These are phyloP conservation scores for Gymnocephalus cernua DNA, from an alignment of 2,113 vertebrate genomes.

Conservation along the genomic window DNA sequence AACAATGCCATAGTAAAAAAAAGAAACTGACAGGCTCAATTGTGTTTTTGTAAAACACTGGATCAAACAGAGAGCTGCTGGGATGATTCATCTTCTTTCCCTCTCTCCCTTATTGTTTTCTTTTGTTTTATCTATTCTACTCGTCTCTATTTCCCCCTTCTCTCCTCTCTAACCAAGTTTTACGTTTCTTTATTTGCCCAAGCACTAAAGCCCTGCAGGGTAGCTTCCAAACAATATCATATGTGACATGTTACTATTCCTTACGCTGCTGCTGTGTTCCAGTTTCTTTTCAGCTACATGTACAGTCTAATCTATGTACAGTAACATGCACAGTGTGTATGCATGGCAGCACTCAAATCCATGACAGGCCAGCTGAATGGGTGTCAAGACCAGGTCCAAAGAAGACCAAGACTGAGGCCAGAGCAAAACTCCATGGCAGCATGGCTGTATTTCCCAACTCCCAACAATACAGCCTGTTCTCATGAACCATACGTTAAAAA, in stretches of 20 bases:
- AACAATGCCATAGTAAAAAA: neutral
- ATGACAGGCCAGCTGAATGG: neutral
- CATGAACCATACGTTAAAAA: no score
- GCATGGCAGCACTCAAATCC: neutral
- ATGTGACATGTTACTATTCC: conserved; percentile 24
- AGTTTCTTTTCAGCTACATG: neutral
- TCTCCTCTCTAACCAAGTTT: conserved; percentile 1
- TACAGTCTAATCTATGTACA: neutral
- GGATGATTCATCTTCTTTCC: neutral
- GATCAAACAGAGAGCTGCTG: conserved; percentile 31
- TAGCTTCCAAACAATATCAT: conserved; percentile 23
- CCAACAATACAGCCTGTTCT: no score
- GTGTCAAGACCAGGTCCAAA: neutral
- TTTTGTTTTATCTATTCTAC: conserved; percentile 13
- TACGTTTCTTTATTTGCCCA: conserved; percentile 40
- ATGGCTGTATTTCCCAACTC: no score
- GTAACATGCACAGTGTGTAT: neutral
- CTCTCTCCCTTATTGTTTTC: neutral
- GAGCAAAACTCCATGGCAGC: no score
- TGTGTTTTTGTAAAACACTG: conserved; percentile 13
- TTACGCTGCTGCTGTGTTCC: conserved; percentile 12
- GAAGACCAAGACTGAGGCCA: neutral
- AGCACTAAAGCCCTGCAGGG: conserved; percentile 16
- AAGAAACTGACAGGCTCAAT: neutral
- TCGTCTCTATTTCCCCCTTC: neutral